Evolutionary conservation across 2,888 invertebrate species (phyloP).

Genomic region (Drosophila robusta): DNA sequence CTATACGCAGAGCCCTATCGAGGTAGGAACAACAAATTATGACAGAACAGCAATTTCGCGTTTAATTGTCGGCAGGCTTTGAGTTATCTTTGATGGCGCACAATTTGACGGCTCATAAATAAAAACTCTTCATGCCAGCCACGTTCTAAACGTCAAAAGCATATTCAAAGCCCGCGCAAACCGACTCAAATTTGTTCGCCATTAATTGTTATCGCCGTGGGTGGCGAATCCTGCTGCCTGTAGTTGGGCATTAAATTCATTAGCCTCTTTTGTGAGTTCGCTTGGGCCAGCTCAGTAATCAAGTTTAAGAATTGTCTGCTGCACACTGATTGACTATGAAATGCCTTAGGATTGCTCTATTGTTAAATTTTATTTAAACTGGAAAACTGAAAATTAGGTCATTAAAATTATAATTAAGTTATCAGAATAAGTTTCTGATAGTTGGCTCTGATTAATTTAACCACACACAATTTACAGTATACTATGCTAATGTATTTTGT

Average conservation of each 20-base stretch:
- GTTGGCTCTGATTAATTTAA: too few relatives aligned
- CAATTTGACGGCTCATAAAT: slow-evolving; percentile 72
- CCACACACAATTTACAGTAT: too few relatives aligned
- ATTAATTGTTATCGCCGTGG: slow-evolving; percentile 37
- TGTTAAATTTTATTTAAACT: too few relatives aligned
- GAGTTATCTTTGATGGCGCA: slow-evolving; percentile 54
- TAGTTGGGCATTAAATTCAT: slow-evolving; percentile 51
- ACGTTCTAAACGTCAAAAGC: background rate
- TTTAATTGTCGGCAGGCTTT: slow-evolving; percentile 55
- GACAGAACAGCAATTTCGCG: slow-evolving; percentile 41
- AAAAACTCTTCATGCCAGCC: slow-evolving; percentile 31
- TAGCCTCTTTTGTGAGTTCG: slow-evolving; percentile 9
- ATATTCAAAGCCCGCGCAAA: slow-evolving; percentile 19
- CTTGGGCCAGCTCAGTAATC: background rate
- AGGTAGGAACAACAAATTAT: slow-evolving; percentile 20
- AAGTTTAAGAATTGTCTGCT: background rate
- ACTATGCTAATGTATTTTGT: too few relatives aligned
- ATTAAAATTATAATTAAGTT: background rate
- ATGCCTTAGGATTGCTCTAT: background rate
- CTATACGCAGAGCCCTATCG: background rate
- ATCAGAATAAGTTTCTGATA: too few relatives aligned
- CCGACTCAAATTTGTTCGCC: slow-evolving; percentile 21
- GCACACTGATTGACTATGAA: background rate
- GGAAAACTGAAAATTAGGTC: background rate
- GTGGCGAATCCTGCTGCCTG: slow-evolving; percentile 2